Conservation (phyloP, 2,113 vertebrate genomes). For the Otolemur garnettii region DNA sequence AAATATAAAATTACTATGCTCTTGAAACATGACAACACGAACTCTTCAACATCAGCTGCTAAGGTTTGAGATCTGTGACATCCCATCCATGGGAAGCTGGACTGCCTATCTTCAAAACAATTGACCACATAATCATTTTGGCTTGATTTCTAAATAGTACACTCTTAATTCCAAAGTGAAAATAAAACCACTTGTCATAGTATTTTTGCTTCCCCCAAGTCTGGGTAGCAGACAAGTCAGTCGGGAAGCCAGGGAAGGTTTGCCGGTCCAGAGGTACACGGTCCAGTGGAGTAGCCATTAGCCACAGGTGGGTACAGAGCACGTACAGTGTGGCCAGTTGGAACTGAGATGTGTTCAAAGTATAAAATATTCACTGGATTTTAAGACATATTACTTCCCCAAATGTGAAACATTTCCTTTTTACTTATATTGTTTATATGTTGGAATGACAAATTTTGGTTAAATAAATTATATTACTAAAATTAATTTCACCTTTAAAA, state of each 20-base stretch:
- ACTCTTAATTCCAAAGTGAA: background rate
- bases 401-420: conserved; percentile 33
- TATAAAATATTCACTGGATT: background rate
- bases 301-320: background rate
- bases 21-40: background rate
- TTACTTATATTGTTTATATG: background rate
- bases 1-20: background rate
- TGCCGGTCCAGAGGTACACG: background rate
- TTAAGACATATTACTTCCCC: background rate
- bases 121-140: background rate
- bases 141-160: background rate
- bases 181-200: background rate
- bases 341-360: background rate
- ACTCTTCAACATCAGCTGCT: background rate
- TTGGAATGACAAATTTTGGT: background rate
- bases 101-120: background rate
- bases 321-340: background rate
- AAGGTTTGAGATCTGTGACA: background rate
- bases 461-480: background rate
- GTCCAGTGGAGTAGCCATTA: background rate
- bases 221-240: background rate
- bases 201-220: background rate
- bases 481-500: conserved; percentile 26
- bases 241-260: background rate
- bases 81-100: background rate